Percentiles rank a stretch among this genome's conserved stretches.
These are phyloP conservation scores for Deilephila elpenor DNA, from an alignment of 2,888 invertebrate species.

Conservation along the genomic window DNA sequence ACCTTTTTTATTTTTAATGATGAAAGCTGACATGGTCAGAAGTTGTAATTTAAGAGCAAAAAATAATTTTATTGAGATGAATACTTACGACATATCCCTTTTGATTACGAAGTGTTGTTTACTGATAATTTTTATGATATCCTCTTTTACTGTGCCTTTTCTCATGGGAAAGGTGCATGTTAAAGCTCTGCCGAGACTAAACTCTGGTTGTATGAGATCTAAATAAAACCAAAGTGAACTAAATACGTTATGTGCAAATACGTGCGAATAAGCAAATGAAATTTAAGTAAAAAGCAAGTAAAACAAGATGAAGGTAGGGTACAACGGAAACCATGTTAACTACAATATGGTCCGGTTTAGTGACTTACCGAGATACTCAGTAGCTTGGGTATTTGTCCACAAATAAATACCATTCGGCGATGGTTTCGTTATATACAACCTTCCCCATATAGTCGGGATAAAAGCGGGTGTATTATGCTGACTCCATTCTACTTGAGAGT, in stretches of 20 bases:
- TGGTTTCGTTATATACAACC: constrained; percentile 76
- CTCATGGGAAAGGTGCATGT: constrained; percentile 81
- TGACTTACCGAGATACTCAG: constrained; percentile 72
- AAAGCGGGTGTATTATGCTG: constrained; percentile 68
- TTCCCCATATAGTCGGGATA: constrained; percentile 82
- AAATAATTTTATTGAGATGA: neutral
- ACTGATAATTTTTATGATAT: constrained; percentile 83
- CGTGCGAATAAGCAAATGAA: neutral
- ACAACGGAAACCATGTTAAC: neutral
- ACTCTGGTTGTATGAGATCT: constrained; percentile 83
- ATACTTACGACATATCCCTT: constrained; percentile 75
- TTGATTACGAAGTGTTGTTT: constrained; percentile 86
- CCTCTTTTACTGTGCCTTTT: constrained; percentile 70
- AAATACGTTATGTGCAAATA: neutral
- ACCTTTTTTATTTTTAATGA: too few relatives aligned
- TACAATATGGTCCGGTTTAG: constrained; percentile 27
- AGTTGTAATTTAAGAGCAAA: neutral
- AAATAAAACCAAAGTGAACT: constrained; percentile 30
- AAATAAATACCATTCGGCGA: constrained; percentile 61
- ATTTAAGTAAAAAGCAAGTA: constrained; percentile 14
- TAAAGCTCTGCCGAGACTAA: constrained; percentile 81
- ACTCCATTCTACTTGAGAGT: constrained; percentile 78
- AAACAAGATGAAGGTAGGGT: constrained; percentile 25
- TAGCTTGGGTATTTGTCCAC: constrained; percentile 61
- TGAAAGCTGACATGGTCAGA: neutral